These are phyloP conservation scores for Sebastes vulpes DNA, from an alignment of 2,797 vertebrate species.

Conservation along the genomic window DNA sequence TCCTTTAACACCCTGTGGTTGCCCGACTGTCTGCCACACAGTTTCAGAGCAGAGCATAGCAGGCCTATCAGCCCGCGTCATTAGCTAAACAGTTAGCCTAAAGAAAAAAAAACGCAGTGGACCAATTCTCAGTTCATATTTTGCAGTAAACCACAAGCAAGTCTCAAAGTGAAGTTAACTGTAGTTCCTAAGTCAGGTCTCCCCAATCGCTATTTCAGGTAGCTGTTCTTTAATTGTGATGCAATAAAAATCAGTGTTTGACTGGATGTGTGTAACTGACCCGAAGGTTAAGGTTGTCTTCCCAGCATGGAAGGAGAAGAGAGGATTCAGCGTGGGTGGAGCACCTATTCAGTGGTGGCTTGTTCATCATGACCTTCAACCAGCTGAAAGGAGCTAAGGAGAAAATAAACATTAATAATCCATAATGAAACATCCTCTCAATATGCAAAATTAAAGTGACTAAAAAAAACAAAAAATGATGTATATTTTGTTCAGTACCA, in stretches of 20 bases:
- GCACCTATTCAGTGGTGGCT: not conserved
- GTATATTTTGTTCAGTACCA: not conserved
- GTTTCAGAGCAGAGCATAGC: slow-evolving; percentile 26
- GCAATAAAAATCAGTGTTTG: not conserved
- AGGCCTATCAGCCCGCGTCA: slow-evolving; percentile 47
- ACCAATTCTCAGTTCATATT: slow-evolving; percentile 11
- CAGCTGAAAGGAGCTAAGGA: not conserved
- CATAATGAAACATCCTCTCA: not conserved
- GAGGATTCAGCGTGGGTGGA: not conserved
- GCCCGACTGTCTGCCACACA: slow-evolving; percentile 26
- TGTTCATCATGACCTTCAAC: not conserved
- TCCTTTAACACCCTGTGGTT: slow-evolving; percentile 63
- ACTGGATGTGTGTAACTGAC: not conserved
- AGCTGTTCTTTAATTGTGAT: not conserved
- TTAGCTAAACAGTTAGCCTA: slow-evolving; percentile 44
- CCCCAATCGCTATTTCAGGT: not conserved
- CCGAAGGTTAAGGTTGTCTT: not conserved
- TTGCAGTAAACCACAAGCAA: not conserved
- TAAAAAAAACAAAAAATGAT: too few relatives aligned
- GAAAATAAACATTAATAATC: too few relatives aligned
- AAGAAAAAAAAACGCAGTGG: not conserved
- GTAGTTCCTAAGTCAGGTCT: not conserved
- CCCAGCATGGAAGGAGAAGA: not conserved
- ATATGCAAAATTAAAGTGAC: too few relatives aligned
- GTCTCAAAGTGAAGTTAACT: not conserved